Conservation (phyloP, 2,797 vertebrate species). For the Babyrousa celebensis region DNA sequence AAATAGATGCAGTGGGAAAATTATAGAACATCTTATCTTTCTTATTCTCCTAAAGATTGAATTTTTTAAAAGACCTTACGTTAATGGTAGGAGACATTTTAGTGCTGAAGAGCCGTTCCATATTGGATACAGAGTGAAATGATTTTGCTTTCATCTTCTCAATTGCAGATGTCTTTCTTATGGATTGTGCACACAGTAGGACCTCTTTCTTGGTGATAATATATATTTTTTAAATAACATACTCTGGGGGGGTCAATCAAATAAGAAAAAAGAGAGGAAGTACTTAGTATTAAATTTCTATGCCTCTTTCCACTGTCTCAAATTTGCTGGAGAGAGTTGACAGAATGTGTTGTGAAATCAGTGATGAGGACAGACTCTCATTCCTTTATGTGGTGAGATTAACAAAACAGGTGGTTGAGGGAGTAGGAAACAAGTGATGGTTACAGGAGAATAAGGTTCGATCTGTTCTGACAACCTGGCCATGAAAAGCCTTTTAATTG, state of each 20-base stretch:
- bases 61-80: background rate
- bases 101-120: background rate
- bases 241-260: background rate
- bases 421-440: background rate
- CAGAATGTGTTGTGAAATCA: background rate
- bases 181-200: background rate
- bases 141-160: background rate
- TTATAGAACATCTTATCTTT: background rate
- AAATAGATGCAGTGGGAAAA: background rate
- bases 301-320: background rate
- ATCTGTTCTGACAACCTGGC: background rate
- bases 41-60: background rate
- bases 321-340: background rate
- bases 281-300: background rate
- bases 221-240: background rate
- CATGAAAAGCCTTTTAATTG: background rate
- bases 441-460: background rate
- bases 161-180: background rate
- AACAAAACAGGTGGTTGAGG: background rate
- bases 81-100: slow-evolving; percentile 27
- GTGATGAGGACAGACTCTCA: background rate
- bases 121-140: slow-evolving; percentile 9
- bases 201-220: background rate
- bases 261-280: background rate
- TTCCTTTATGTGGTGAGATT: background rate